Evolutionary conservation across 1,140 invertebrate species (phyloP).

Genomic region (Luehdorfia chinensis): DNA sequence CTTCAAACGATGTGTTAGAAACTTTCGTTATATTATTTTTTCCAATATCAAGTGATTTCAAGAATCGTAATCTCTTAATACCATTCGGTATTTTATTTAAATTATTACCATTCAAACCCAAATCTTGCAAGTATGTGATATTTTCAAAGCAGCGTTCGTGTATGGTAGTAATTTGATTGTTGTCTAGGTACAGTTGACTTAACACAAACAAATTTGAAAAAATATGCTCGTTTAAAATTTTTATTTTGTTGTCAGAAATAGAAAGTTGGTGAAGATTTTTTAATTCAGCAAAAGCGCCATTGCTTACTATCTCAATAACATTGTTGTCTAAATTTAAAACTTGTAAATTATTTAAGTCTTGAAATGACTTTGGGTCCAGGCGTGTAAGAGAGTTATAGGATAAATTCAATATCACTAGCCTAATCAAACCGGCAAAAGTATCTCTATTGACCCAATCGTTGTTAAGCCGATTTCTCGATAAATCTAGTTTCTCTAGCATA

Average conservation of each 20-base stretch:
- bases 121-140: constrained; percentile 86
- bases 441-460: constrained; percentile 88
- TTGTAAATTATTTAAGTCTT: constrained; percentile 87
- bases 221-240: constrained; percentile 82
- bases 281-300: constrained; percentile 85
- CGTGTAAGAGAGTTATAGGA: constrained; percentile 84
- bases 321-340: constrained; percentile 88
- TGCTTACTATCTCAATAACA: constrained; percentile 83
- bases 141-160: constrained; percentile 87
- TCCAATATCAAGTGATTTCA: constrained; percentile 88
- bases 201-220: constrained; percentile 86
- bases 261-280: constrained; percentile 86
- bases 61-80: constrained; percentile 80
- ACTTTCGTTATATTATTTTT: constrained; percentile 84
- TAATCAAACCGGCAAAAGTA: constrained; percentile 86
- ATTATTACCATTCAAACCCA: constrained; percentile 87
- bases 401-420: constrained; percentile 87
- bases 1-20: constrained; percentile 80
- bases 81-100: constrained; percentile 85
- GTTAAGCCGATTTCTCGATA: constrained; percentile 87
- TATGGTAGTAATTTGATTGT: constrained; percentile 83
- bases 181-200: constrained; percentile 85
- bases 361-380: constrained; percentile 86
- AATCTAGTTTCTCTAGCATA: constrained; percentile 86
- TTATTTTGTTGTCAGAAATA: constrained; percentile 85